These are phyloP conservation scores for Amazona vittata DNA, from an alignment of 2,113 vertebrate species.

Conservation along the genomic window DNA sequence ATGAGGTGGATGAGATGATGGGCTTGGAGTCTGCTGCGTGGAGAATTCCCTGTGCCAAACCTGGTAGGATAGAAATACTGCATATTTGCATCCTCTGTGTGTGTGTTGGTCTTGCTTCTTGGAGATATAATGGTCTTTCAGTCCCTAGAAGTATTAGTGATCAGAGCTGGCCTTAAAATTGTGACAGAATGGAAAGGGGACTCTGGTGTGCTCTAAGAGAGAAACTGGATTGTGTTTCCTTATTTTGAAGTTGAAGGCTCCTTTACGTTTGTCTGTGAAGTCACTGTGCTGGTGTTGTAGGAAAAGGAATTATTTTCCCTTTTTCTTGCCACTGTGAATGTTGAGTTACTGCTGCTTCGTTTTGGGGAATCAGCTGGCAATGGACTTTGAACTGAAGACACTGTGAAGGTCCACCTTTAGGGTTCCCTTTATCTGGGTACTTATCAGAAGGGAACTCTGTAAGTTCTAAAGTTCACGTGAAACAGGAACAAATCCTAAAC, in stretches of 20 bases:
- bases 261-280: background rate
- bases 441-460: background rate
- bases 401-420: background rate
- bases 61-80: background rate
- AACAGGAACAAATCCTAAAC: background rate
- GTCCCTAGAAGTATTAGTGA: background rate
- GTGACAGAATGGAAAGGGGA: background rate
- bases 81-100: background rate
- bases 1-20: fast-evolving
- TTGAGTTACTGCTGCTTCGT: background rate
- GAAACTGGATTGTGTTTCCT: background rate
- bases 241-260: background rate
- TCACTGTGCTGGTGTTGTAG: background rate
- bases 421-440: background rate
- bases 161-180: background rate
- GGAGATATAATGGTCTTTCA: background rate
- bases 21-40: background rate
- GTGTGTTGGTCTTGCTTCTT: background rate
- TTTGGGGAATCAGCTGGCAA: background rate
- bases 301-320: background rate
- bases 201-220: background rate
- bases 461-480: background rate
- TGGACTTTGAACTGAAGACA: background rate
- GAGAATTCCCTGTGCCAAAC: background rate
- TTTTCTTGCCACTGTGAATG: background rate